Conservation (phyloP, 1,140 invertebrate species). For the Drosophila grimshawi region DNA sequence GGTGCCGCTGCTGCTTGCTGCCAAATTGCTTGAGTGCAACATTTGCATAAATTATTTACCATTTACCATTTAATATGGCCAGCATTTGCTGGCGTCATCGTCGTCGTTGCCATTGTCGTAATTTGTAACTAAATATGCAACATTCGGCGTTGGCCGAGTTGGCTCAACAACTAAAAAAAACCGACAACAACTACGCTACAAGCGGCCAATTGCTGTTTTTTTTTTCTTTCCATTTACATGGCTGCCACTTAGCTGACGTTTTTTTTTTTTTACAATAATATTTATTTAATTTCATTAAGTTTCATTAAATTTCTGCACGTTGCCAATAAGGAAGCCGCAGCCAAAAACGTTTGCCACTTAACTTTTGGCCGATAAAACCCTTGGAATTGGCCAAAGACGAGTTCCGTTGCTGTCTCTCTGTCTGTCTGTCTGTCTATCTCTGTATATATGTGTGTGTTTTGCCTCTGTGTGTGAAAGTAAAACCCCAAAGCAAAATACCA, state of each 20-base stretch:
- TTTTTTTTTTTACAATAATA: slow-evolving; percentile 61
- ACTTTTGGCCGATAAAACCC: slow-evolving; percentile 47
- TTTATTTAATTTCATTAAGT: slow-evolving; percentile 83
- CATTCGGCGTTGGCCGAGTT: slow-evolving; percentile 31
- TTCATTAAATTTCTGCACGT: slow-evolving; percentile 78
- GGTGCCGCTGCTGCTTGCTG: slow-evolving; percentile 59
- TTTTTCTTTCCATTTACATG: not conserved
- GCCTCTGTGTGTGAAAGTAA: slow-evolving; percentile 63
- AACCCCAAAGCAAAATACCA: slow-evolving; percentile 41
- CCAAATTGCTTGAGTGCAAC: slow-evolving; percentile 74
- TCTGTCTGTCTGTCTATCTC: not conserved
- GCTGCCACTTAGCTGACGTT: slow-evolving; percentile 27
- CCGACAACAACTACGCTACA: slow-evolving; percentile 1
- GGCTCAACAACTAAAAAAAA: slow-evolving; percentile 30
- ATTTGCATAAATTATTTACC: slow-evolving; percentile 83
- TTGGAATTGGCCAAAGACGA: slow-evolving; percentile 46
- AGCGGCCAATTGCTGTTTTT: slow-evolving; percentile 19
- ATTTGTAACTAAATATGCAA: slow-evolving; percentile 80
- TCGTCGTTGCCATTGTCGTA: slow-evolving; percentile 67
- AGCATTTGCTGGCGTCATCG: slow-evolving; percentile 57
- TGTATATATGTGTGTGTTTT: not conserved
- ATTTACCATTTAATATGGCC: slow-evolving; percentile 82
- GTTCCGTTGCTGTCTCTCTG: slow-evolving; percentile 23
- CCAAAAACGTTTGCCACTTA: slow-evolving; percentile 68
- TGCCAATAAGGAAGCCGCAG: slow-evolving; percentile 72